A percentile compares a stretch with the other conserved stretches of the same genome.
phyloP scores from a whole-genome alignment of 2,888 invertebrate species.

The Pegoplata infirma region DNA sequence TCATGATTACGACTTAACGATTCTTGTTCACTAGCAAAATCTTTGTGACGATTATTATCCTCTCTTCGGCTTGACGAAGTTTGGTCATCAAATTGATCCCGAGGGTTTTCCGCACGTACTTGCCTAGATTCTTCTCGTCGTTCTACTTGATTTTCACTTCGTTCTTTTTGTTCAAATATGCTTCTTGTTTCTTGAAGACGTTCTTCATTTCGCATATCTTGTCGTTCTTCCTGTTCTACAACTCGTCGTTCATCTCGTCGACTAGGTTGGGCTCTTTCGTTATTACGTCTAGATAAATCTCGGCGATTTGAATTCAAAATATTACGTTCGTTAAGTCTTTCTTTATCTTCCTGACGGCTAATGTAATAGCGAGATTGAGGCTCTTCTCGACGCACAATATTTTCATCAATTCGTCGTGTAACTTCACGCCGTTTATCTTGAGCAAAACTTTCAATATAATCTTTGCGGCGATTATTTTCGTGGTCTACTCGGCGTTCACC shows the following conservation, averaged over 20 bases:
- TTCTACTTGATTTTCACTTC: constrained; percentile 13
- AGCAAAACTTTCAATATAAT: neutral
- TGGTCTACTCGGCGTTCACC: neutral
- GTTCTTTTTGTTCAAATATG: neutral
- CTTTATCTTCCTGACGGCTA: neutral
- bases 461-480: neutral
- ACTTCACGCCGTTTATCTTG: neutral
- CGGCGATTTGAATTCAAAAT: constrained; percentile 11
- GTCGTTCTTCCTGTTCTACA: neutral
- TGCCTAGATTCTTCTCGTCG: neutral
- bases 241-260: constrained; percentile 5
- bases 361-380: neutral
- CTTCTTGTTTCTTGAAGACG: constrained; percentile 13
- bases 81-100: too few species aligned
- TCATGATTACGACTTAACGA: too few species aligned
- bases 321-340: neutral
- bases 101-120: neutral
- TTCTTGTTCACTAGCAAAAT: too few species aligned
- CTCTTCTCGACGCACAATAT: neutral
- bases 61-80: too few species aligned
- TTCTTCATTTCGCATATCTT: constrained; percentile 11
- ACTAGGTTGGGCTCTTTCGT: too few species aligned
- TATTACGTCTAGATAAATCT: neutral
- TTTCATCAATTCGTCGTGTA: neutral
- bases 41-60: too few species aligned